These are phyloP conservation scores for Galerucella nymphaeae DNA, from an alignment of 2,888 invertebrate genomes.

Conservation along the genomic window DNA sequence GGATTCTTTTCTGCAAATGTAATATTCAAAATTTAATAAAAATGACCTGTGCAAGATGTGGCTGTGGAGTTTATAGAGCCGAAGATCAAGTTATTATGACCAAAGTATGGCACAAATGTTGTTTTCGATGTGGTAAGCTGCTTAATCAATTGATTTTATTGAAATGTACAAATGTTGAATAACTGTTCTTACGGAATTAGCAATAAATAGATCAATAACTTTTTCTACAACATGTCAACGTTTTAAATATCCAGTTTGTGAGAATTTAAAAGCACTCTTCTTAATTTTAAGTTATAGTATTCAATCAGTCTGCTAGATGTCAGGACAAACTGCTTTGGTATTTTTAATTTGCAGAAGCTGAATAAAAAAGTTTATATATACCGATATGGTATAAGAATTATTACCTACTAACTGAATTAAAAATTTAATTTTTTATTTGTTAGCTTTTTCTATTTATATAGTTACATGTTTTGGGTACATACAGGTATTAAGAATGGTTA, in stretches of 20 bases:
- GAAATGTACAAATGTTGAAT: constrained; percentile 16
- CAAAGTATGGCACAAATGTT: constrained; percentile 56
- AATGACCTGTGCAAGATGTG: constrained; percentile 54
- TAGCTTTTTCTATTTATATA: too few species aligned
- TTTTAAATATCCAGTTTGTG: background rate
- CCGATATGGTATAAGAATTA: too few species aligned
- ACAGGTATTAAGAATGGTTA: too few species aligned
- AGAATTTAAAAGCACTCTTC: background rate
- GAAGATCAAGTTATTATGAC: constrained; percentile 54
- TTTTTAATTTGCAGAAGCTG: background rate
- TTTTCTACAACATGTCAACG: constrained; percentile 15
- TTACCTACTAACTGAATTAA: too few species aligned
- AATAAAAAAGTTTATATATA: too few species aligned
- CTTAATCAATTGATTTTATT: constrained; percentile 8
- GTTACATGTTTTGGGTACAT: too few species aligned
- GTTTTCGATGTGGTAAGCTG: constrained; percentile 56
- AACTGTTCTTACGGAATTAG: constrained; percentile 8
- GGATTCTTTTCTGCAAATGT: constrained; percentile 20
- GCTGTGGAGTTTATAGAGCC: constrained; percentile 50
- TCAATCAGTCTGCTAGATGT: background rate
- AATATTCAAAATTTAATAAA: constrained; percentile 8
- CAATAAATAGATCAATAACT: constrained; percentile 25
- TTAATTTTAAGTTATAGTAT: background rate
- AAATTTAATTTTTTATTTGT: too few species aligned
- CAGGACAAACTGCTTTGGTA: background rate